These are phyloP conservation scores for Procambarus clarkii DNA, from an alignment of 1,140 invertebrate species.

Conservation along the genomic window DNA sequence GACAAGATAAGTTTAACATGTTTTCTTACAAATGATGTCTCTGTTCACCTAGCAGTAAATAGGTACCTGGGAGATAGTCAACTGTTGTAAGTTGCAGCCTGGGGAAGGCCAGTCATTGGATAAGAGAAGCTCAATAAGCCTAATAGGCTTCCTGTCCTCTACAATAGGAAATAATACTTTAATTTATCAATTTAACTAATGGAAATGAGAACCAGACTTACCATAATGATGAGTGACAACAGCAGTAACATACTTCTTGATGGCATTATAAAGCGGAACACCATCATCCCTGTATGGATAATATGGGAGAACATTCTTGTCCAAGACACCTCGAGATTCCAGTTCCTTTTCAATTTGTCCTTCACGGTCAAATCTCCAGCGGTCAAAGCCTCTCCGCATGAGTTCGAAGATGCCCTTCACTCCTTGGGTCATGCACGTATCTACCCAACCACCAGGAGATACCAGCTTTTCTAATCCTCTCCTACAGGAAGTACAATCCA, in stretches of 20 bases:
- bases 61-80: no score
- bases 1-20: no score
- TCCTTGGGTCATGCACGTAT: constrained; percentile 78
- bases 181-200: no score
- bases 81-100: no score
- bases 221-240: constrained; percentile 77
- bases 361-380: constrained; percentile 74
- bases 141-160: no score
- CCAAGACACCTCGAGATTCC: constrained; percentile 74
- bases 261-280: constrained; percentile 75
- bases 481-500: constrained; percentile 73
- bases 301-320: constrained; percentile 75
- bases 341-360: constrained; percentile 74
- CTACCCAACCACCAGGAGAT: constrained; percentile 77
- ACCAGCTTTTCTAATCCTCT: constrained; percentile 77
- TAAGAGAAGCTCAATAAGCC: no score
- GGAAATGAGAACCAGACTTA: constrained; percentile 59
- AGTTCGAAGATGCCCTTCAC: constrained; percentile 77
- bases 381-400: constrained; percentile 74
- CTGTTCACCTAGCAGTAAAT: no score
- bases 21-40: no score
- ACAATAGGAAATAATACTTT: no score
- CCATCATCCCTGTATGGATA: constrained; percentile 79
- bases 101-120: no score
- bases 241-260: constrained; percentile 76